Evolutionary conservation across 2,797 vertebrate genomes (phyloP).

Genomic region (Triplophysa bombifrons): DNA sequence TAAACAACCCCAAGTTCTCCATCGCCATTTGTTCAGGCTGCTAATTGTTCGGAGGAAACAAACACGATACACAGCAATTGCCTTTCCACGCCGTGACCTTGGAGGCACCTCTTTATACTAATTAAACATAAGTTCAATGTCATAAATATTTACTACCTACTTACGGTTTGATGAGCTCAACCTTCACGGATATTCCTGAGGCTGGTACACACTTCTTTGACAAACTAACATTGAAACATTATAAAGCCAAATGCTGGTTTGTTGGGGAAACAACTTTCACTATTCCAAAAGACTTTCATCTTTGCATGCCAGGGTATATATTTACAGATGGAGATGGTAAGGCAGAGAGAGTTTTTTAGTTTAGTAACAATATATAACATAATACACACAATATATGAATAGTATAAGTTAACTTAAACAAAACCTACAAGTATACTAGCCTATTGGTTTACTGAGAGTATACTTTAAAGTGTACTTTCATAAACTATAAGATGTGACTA

Average conservation of each 20-base stretch:
- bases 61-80: conserved; percentile 54
- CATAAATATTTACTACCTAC: conserved; percentile 29
- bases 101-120: conserved; percentile 40
- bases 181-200: background rate
- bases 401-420: too few relatives aligned
- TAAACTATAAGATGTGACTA: too few relatives aligned
- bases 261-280: too few relatives aligned
- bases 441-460: too few relatives aligned
- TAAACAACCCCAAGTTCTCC: conserved; percentile 53
- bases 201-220: background rate
- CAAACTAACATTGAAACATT: background rate
- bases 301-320: too few relatives aligned
- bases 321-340: too few relatives aligned
- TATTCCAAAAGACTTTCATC: too few relatives aligned
- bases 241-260: background rate
- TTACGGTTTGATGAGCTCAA: background rate
- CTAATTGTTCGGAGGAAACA: conserved; percentile 52
- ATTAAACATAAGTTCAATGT: conserved; percentile 56
- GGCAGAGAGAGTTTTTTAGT: too few relatives aligned
- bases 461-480: too few relatives aligned
- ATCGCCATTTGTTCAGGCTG: conserved; percentile 43
- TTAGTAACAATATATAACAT: too few relatives aligned
- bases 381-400: too few relatives aligned
- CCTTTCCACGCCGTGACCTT: conserved; percentile 45
- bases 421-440: too few relatives aligned